Base-by-base conservation (phyloP, 2,797 vertebrate species). In the Myotis pilosus region DNA sequence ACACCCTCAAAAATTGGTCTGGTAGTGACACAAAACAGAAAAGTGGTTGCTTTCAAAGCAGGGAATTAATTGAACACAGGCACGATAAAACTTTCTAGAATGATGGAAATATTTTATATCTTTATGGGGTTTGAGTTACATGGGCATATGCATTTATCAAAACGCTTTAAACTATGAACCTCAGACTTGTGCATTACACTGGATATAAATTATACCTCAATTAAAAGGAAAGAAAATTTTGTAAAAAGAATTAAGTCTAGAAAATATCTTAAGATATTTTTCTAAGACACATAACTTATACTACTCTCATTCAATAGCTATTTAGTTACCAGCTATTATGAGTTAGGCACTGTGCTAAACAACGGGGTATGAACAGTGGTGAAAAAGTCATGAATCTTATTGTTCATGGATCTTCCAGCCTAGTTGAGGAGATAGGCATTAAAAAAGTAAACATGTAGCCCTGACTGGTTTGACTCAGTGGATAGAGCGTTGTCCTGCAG, bases 1-100 rank as follows among this genome's bases (percentile, higher is more conserved):
- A 80, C 19, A 76, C 87, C 47, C 38, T 89, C 22, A 91, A 95
- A 23, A 87, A 94, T 80, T 83, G 93, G 51, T 69, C 9, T 89
- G 33, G 66, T 72, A 19, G 19, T 51, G 53, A 72, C 19, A 93
- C 87, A 83, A 81, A n/a, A 83, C 84, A 90, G 51, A 36, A 80
- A 94, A 88, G 57, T 55, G 9, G 23, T 72, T 95, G 47, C 41
- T 33, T 95, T 74, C 82, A 8, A 6, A 82, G 78, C 33, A 91
- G 44, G 8, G 6, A 94, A 89, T 71, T 72, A 33, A 93, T 1
- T 90, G 60, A 82, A 47, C 89, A 86, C 8, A 69, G 25, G n/a
- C 15, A 80, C 20, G 22, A 66, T 8, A 13, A 47, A 81, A 92
- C 1, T 69, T 91, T 55, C 44, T 83, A 82, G 49, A 68, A 55